Evolutionary conservation across 2,888 invertebrate species (phyloP), one percentile per base, ranked within the genome.

Genomic region (Lasioglossum lativentre): DNA sequence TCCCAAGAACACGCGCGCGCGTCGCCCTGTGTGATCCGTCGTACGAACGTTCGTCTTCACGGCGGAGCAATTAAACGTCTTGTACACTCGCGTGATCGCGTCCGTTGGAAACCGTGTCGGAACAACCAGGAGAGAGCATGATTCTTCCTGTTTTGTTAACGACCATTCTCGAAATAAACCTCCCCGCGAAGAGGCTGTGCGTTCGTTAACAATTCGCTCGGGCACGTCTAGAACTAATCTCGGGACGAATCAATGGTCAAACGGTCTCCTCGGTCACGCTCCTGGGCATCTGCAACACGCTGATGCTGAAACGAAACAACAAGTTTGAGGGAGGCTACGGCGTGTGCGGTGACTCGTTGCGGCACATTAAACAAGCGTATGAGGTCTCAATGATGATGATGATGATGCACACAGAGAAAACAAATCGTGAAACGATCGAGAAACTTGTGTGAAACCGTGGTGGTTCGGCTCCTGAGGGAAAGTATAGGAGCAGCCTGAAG

Each of bases 181-280:
- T 40, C 38, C n/a, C n/a, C 47, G 68, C 34, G 77, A 45, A n/a
- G 68, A 70, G 38, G 38, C 34, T 19, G 77, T 42, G 77, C 68
- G 70, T 52, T 68, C 77, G 77, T 77, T 77, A 71, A 40, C 56
- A 68, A 86, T 77, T 73, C 63, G 42, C 30, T 83, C 86, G 70
- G 72, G 75, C 70, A 42, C 72, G 66, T 66, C 47, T 71, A 66
- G 27, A 27, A 45, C 77, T 89, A 85, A 84, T 83, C 73, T 73
- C 76, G 79, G 77, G 80, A 75, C 74, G 88, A 83, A 87, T 86
- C 91, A 83, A 86, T 93, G 90, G 93, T 94, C 94, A 94, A 91
- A 94, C 94, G 80, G 93, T 93, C 86, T 94, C 94, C 88, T 94
- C 94, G 56, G 93, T 94, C 88, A 94, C 92, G 84, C 92, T 92